Evolutionary conservation across 2,113 vertebrate genomes (phyloP).

Genomic region (Limanda limanda): DNA sequence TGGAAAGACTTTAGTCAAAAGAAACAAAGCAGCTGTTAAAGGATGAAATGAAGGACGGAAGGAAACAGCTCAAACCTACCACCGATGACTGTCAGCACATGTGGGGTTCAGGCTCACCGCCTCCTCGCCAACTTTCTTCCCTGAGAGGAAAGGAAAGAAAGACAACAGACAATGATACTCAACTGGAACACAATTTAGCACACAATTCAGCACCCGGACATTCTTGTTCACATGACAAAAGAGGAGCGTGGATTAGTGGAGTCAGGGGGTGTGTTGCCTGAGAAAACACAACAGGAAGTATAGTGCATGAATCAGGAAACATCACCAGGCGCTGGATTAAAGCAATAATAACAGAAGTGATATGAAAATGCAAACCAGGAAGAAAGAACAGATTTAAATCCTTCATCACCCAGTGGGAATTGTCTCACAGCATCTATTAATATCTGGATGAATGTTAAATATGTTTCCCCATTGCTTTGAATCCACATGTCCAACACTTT

Average conservation of each 20-base stretch:
- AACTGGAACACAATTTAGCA: conserved; percentile 28
- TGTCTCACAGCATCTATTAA: conserved; percentile 43
- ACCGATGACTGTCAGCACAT: conserved; percentile 93
- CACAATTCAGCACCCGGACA: not conserved
- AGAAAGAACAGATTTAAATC: conserved; percentile 37
- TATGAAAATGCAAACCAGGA: conserved; percentile 41
- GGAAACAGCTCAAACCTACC: conserved; percentile 83
- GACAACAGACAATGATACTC: conserved; percentile 21
- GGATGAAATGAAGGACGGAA: not conserved
- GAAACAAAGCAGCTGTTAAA: conserved; percentile 2
- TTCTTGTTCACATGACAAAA: conserved; percentile 21
- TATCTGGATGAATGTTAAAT: conserved; percentile 45
- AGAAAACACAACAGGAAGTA: conserved; percentile 37
- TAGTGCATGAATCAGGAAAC: conserved; percentile 17
- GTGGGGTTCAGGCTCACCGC: conserved; percentile 86
- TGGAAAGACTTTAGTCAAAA: conserved; percentile 10
- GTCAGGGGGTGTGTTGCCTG: conserved; percentile 23
- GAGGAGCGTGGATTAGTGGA: conserved; percentile 15
- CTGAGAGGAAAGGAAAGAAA: conserved; percentile 72
- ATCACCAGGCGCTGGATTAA: not conserved
- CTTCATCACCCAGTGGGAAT: conserved; percentile 34
- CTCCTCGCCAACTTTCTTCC: conserved; percentile 87
- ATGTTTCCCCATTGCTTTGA: conserved; percentile 41
- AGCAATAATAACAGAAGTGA: conserved; percentile 41
- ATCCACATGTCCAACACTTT: not conserved